These are phyloP conservation scores for Nephila pilipes DNA, from an alignment of 1,140 invertebrate species.

Conservation along the genomic window DNA sequence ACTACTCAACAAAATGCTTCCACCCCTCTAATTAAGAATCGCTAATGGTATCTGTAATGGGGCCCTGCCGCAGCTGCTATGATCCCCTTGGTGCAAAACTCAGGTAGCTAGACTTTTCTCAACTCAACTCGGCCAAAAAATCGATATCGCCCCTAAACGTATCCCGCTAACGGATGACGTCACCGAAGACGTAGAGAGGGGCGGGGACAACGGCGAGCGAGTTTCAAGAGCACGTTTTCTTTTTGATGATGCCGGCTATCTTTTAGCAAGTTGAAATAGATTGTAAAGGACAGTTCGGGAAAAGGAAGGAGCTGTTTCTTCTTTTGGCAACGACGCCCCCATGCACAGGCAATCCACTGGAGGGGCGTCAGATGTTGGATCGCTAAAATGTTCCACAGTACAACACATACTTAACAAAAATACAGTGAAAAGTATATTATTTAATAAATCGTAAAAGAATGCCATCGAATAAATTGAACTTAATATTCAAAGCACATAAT, in stretches of 20 bases:
- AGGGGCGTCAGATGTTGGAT: neutral
- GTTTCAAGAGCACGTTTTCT: conserved; percentile 59
- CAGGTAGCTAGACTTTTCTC: conserved; percentile 64
- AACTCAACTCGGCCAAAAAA: conserved; percentile 66
- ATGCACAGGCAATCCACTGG: neutral
- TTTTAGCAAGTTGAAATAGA: conserved; percentile 35
- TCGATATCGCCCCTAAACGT: conserved; percentile 56
- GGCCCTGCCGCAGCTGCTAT: conserved; percentile 40
- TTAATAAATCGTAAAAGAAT: too few species aligned
- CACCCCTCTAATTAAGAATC: conserved; percentile 77
- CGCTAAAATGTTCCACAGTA: neutral
- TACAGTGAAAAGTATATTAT: too few species aligned
- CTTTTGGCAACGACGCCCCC: neutral
- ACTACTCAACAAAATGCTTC: conserved; percentile 64
- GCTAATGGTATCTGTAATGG: conserved; percentile 75
- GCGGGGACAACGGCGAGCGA: neutral
- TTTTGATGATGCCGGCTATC: conserved; percentile 35
- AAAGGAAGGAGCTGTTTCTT: neutral
- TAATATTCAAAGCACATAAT: too few species aligned
- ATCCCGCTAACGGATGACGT: neutral
- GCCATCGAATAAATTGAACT: too few species aligned
- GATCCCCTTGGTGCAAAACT: conserved; percentile 21
- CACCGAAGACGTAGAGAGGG: conserved; percentile 16
- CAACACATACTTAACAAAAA: too few species aligned
- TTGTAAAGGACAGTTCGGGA: conserved; percentile 11